These are phyloP conservation scores for Galerucella nymphaeae DNA, from an alignment of 2,888 invertebrate species.

Conservation along the genomic window DNA sequence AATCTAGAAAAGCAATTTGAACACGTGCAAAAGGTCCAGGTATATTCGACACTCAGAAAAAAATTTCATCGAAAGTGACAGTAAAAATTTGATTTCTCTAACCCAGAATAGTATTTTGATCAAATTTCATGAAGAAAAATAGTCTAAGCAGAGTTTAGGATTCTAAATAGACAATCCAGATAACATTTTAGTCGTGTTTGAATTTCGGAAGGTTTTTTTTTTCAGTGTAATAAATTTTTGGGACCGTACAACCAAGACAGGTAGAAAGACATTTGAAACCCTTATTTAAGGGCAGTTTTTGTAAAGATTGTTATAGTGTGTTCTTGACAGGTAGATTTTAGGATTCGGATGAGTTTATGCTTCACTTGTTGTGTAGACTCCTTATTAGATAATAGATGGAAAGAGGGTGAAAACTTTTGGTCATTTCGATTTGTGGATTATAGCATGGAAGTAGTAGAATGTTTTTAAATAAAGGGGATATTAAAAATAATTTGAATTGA, in stretches of 20 bases:
- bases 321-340: slow-evolving; percentile 59
- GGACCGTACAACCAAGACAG: slow-evolving; percentile 41
- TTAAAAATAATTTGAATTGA: background rate
- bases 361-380: slow-evolving; percentile 62
- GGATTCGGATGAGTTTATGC: slow-evolving; percentile 56
- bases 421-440: slow-evolving; percentile 33
- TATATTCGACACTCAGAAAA: slow-evolving; percentile 27
- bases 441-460: background rate
- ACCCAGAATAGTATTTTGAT: no score
- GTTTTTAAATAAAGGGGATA: background rate
- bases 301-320: slow-evolving; percentile 56
- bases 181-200: no score
- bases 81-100: background rate
- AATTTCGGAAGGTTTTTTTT: slow-evolving; percentile 8
- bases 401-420: slow-evolving; percentile 49
- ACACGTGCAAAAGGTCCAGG: slow-evolving; percentile 53
- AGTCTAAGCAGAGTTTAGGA: no score
- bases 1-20: slow-evolving; percentile 52
- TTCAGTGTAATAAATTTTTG: slow-evolving; percentile 18
- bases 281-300: slow-evolving; percentile 58
- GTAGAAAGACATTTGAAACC: slow-evolving; percentile 56
- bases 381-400: slow-evolving; percentile 62
- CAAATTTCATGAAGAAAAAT: no score
- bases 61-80: background rate
- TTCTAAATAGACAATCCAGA: no score